These are phyloP conservation scores for Drosophila melanosoma DNA, from an alignment of 2,888 invertebrate genomes.

Conservation along the genomic window DNA sequence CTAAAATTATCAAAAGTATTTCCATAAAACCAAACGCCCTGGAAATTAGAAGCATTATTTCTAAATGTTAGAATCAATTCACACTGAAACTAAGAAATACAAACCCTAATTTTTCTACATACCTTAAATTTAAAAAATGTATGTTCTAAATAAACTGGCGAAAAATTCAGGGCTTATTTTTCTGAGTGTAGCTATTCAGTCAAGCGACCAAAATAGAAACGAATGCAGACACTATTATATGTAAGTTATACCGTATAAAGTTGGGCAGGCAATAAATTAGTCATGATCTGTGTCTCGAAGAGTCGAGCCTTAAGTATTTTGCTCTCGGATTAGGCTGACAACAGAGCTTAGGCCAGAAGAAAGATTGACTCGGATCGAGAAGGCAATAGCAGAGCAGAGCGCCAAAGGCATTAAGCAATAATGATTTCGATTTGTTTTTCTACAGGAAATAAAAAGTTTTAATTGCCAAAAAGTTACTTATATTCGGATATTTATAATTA, in stretches of 20 bases:
- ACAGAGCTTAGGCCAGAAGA: slow-evolving; percentile 34
- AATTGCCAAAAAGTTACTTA: slow-evolving; percentile 21
- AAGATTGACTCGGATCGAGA: slow-evolving; percentile 29
- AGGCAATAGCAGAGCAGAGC: slow-evolving; percentile 39
- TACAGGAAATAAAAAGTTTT: slow-evolving; percentile 21
- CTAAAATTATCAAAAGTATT: not conserved
- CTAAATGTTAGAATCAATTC: not conserved
- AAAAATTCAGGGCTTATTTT: not conserved
- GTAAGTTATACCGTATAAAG: slow-evolving; percentile 14
- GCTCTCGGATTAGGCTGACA: slow-evolving; percentile 39
- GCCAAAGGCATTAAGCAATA: slow-evolving; percentile 27
- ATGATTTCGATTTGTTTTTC: slow-evolving; percentile 23
- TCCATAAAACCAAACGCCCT: not conserved
- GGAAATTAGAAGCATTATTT: not conserved
- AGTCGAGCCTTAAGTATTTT: slow-evolving; percentile 23
- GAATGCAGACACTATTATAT: slow-evolving; percentile 9
- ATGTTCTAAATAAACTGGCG: not conserved
- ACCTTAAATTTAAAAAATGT: not conserved
- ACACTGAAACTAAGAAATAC: not conserved
- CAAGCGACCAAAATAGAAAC: slow-evolving; percentile 27
- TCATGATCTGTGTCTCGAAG: slow-evolving; percentile 11
- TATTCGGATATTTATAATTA: not conserved
- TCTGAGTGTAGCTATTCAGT: slow-evolving; percentile 21
- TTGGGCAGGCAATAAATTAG: slow-evolving; percentile 36
- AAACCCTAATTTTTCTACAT: not conserved